Conservation (phyloP, 2,888 invertebrate species). For the Chrysina gloriosa region DNA sequence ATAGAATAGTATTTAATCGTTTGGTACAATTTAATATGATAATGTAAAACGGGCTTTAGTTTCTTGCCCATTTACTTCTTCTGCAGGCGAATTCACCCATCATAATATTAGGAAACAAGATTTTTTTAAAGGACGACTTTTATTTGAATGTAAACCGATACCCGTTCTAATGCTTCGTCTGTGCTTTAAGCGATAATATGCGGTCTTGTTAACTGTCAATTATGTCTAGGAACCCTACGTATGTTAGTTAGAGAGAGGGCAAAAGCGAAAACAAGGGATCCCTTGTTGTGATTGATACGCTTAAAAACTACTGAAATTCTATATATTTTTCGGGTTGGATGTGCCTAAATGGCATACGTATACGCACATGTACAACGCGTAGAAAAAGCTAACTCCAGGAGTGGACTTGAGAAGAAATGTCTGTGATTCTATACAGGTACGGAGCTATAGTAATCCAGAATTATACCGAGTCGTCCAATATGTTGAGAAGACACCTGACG, state of each 20-base stretch:
- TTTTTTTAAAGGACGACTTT: not conserved
- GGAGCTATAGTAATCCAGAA: no score
- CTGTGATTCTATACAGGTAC: no score
- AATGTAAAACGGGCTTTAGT: not conserved
- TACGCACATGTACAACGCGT: not conserved
- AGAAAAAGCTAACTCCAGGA: not conserved
- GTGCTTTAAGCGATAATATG: constrained; percentile 2
- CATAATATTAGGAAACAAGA: not conserved
- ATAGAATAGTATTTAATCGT: no score
- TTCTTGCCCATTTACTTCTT: not conserved
- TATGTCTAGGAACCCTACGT: not conserved
- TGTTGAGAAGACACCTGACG: no score
- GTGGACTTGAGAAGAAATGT: not conserved
- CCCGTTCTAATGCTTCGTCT: not conserved
- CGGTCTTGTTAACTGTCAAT: constrained; percentile 38
- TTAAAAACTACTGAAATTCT: constrained; percentile 9
- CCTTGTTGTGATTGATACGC: constrained; percentile 8
- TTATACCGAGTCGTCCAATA: no score
- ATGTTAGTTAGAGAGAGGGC: not conserved
- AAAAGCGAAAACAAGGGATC: constrained; percentile 8
- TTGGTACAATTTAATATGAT: no score
- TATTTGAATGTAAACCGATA: no score
- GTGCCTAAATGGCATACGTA: not conserved
- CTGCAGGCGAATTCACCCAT: not conserved
- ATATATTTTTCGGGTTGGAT: constrained; percentile 7